Evolutionary conservation across 1,140 invertebrate genomes (phyloP).

Genomic region (Rhopalosiphum maidis): DNA sequence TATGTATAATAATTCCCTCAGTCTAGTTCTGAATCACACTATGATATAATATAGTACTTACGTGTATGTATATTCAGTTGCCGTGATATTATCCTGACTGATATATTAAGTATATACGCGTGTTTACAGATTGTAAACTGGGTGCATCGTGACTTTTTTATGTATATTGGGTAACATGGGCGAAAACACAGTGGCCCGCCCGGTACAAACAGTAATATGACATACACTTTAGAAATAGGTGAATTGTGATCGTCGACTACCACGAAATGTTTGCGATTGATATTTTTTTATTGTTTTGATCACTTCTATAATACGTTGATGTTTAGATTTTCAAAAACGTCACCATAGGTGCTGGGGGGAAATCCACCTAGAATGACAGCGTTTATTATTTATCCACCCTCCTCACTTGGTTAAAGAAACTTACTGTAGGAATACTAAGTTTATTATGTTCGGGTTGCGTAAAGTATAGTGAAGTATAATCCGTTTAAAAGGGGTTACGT

Average conservation of each 20-base stretch:
- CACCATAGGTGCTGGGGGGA: neutral
- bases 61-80: neutral
- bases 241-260: no score
- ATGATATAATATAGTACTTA: neutral
- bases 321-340: neutral
- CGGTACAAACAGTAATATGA: no score
- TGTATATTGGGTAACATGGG: no score
- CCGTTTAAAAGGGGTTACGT: constrained; percentile 12
- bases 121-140: neutral
- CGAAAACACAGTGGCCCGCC: no score
- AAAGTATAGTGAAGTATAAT: constrained; percentile 4
- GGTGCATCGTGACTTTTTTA: no score
- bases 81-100: neutral
- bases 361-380: neutral
- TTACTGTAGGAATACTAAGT: constrained; percentile 2
- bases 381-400: constrained; percentile 7
- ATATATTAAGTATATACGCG: neutral
- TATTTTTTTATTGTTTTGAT: neutral
- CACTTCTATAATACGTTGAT: no score
- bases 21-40: neutral
- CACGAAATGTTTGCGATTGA: neutral
- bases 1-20: neutral
- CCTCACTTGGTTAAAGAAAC: neutral
- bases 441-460: neutral
- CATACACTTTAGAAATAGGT: no score